Percentiles rank a stretch among this genome's conserved stretches.
Conservation (phyloP, 2,113 vertebrate genomes). For the Erpornis zantholeuca region DNA sequence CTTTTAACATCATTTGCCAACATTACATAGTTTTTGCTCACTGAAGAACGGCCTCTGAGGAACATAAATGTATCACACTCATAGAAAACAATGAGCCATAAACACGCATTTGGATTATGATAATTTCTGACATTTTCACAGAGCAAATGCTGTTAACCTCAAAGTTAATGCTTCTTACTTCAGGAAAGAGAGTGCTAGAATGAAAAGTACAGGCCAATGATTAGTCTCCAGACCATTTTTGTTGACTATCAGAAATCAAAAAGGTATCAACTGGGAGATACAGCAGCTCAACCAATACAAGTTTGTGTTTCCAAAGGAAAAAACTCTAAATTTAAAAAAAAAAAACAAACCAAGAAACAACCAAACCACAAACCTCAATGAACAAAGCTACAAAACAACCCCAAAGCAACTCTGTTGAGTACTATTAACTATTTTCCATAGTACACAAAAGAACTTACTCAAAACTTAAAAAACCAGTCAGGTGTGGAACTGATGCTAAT, state of each 20-base stretch:
- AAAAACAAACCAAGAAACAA: neutral
- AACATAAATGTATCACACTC: neutral
- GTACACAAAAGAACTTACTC: neutral
- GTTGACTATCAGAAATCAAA: neutral
- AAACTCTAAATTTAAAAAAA: neutral
- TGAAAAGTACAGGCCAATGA: neutral
- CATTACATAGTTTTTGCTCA: neutral
- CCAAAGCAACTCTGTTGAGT: neutral
- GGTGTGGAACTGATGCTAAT: neutral
- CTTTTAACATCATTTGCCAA: neutral
- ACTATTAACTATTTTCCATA: neutral
- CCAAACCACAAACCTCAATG: neutral
- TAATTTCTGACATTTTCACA: neutral
- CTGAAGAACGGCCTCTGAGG: neutral
- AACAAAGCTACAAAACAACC: neutral
- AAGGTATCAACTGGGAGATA: neutral
- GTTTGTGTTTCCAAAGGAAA: neutral
- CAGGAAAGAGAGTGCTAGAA: neutral
- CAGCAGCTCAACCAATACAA: neutral
- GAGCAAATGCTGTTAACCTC: neutral
- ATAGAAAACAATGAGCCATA: neutral
- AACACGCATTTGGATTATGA: neutral
- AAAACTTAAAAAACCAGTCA: neutral
- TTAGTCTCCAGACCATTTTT: neutral
- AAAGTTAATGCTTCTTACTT: neutral